These are phyloP conservation scores for Chaunax sp. DNA, from an alignment of 2,797 vertebrate genomes.

Conservation along the genomic window DNA sequence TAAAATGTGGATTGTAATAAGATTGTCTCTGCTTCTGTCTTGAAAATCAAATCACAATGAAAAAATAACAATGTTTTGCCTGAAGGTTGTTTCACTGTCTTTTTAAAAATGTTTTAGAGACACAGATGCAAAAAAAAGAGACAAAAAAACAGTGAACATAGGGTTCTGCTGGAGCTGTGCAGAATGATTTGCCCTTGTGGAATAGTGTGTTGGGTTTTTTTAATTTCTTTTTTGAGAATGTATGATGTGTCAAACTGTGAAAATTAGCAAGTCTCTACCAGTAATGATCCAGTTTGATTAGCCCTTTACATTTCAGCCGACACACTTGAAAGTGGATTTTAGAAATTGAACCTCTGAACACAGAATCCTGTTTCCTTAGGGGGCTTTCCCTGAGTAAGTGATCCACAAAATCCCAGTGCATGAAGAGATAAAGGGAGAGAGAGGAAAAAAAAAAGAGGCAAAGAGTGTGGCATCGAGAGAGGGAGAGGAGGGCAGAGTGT, in stretches of 20 bases:
- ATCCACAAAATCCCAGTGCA: slow-evolving; percentile 70
- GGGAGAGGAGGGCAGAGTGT: slow-evolving; percentile 35
- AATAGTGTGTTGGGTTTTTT: slow-evolving; percentile 4
- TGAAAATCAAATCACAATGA: slow-evolving; percentile 57
- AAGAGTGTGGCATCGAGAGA: slow-evolving; percentile 23
- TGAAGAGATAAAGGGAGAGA: slow-evolving; percentile 61
- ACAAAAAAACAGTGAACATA: slow-evolving; percentile 15
- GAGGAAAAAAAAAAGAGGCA: slow-evolving; percentile 15
- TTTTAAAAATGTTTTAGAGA: slow-evolving; percentile 20
- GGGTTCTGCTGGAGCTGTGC: slow-evolving; percentile 29
- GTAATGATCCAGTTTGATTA: slow-evolving; percentile 63
- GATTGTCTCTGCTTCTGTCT: slow-evolving; percentile 43
- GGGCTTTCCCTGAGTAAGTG: slow-evolving; percentile 65
- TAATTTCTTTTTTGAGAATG: slow-evolving; percentile 1
- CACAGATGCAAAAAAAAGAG: slow-evolving; percentile 39
- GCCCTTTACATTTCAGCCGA: slow-evolving; percentile 49
- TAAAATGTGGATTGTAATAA: slow-evolving; percentile 46
- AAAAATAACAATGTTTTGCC: slow-evolving; percentile 53
- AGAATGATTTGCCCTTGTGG: slow-evolving; percentile 10
- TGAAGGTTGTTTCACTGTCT: slow-evolving; percentile 40
- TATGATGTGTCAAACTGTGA: slow-evolving; percentile 27
- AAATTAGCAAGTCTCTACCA: slow-evolving; percentile 35
- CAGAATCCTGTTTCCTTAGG: slow-evolving; percentile 51
- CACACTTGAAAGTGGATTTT: slow-evolving; percentile 49
- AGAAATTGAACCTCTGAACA: slow-evolving; percentile 61